phyloP scores from a whole-genome alignment of 2,113 vertebrate genomes.

The Galeopterus variegatus region DNA sequence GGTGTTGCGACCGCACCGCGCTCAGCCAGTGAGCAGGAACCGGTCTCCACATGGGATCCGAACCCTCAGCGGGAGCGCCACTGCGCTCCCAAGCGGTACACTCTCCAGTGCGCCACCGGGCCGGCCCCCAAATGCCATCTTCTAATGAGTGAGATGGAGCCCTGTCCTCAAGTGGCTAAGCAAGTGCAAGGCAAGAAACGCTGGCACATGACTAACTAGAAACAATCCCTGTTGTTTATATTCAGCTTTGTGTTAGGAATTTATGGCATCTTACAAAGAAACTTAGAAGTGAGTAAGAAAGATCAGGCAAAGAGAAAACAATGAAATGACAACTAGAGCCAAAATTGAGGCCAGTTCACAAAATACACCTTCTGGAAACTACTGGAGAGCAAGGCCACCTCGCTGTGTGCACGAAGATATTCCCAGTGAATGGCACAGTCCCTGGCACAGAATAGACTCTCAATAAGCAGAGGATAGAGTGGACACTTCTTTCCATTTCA shows the following conservation, averaged over 20 bases:
- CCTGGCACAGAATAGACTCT: neutral
- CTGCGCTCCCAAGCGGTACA: too few relatives aligned
- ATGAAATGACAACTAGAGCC: neutral
- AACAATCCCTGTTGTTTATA: constrained; percentile 64
- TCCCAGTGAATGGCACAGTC: neutral
- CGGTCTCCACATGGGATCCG: too few relatives aligned
- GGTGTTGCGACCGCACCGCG: too few relatives aligned
- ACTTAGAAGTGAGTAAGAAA: constrained; percentile 3
- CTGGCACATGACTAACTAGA: constrained; percentile 42
- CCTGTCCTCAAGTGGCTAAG: constrained; percentile 68
- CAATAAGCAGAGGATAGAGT: neutral
- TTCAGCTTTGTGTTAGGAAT: constrained; percentile 68
- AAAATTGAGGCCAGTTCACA: neutral
- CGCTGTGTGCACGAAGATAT: neutral
- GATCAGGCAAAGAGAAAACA: neutral
- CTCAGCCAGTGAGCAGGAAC: too few relatives aligned
- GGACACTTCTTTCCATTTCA: neutral
- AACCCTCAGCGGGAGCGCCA: too few relatives aligned
- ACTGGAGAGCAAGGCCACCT: neutral
- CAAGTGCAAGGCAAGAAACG: constrained; percentile 58
- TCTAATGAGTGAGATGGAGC: constrained; percentile 31
- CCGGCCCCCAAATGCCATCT: neutral
- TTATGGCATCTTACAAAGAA: constrained; percentile 72
- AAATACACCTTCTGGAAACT: neutral
- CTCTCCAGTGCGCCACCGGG: too few relatives aligned